Conservation (phyloP, 2,888 invertebrate genomes). For the Sesia bembeciformis region DNA sequence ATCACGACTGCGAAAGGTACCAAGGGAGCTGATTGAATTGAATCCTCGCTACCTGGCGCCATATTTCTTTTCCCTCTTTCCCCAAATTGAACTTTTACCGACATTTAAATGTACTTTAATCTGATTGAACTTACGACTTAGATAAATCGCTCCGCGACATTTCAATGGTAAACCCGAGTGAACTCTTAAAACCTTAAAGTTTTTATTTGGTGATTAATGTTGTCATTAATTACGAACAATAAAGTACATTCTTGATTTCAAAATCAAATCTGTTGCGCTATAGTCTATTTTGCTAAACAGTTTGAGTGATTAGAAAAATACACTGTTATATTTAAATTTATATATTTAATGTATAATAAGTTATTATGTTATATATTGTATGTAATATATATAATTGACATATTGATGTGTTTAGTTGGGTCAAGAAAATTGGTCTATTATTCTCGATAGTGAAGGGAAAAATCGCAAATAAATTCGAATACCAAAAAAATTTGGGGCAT, state of each 20-base stretch:
- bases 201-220: neutral
- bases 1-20: conserved; percentile 51
- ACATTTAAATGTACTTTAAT: conserved; percentile 71
- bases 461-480: too few relatives aligned
- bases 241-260: neutral
- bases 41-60: conserved; percentile 54
- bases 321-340: too few relatives aligned
- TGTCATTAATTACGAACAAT: neutral
- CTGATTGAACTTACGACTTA: conserved; percentile 65
- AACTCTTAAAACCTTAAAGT: neutral
- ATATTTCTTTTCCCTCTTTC: conserved; percentile 63
- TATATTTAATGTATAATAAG: too few relatives aligned
- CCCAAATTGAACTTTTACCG: conserved; percentile 66
- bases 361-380: too few relatives aligned
- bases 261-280: neutral
- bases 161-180: neutral
- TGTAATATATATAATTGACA: too few relatives aligned
- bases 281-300: too few relatives aligned
- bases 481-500: too few relatives aligned
- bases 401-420: too few relatives aligned
- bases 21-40: conserved; percentile 71
- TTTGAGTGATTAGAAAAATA: too few relatives aligned
- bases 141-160: conserved; percentile 39
- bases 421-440: too few relatives aligned
- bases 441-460: too few relatives aligned